Evolutionary conservation across 2,797 vertebrate species (phyloP), one percentile per base, ranked within the genome.

Genomic region (Salmo trutta): DNA sequence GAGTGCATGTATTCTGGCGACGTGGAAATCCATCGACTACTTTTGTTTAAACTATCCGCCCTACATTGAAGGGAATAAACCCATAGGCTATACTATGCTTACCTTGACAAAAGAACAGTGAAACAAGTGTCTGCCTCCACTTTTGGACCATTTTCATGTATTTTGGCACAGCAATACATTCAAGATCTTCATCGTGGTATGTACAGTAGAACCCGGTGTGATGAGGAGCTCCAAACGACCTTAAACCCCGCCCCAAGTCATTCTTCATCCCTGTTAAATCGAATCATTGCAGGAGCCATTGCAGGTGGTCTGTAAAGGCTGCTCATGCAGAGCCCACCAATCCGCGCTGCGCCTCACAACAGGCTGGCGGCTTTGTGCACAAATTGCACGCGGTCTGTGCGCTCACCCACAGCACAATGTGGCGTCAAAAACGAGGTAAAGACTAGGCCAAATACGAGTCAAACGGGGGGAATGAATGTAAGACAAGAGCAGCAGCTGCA

Each of bases 91-190:
- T 24, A 24, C 16, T 24, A 47, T 24, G 24, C 85, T 87, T 89
- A 95, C 94, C 75, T n/a, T 79, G 82, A 78, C 33, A 83, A 29
- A 90, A 74, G 33, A 88, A 67, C 64, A 93, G 78, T 78, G 92
- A 76, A 79, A 85, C n/a, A 81, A 90, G 81, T 71, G 91, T 52
- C 68, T 29, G 67, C 27, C 83, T 83, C 83, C 75, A 84, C 21
- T 83, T 88, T 74, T 75, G 83, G 75, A 76, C 79, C 93, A 94
- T 95, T 88, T 89, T 85, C 51, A 74, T 72, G 62, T 76, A 15
- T 1, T 72, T 62, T 77, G 73, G 3, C 17, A 17, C 24, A 78
- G 79, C 53, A 73, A 74, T 73, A 33, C 51, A 78, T 69, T 71
- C 4, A 29, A 78, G 72, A 5, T 0, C 1, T 75, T 82, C 75